Evolutionary conservation across 2,113 vertebrate species (phyloP), one percentile per base, ranked within the genome.

Genomic region (Hoplias malabaricus): DNA sequence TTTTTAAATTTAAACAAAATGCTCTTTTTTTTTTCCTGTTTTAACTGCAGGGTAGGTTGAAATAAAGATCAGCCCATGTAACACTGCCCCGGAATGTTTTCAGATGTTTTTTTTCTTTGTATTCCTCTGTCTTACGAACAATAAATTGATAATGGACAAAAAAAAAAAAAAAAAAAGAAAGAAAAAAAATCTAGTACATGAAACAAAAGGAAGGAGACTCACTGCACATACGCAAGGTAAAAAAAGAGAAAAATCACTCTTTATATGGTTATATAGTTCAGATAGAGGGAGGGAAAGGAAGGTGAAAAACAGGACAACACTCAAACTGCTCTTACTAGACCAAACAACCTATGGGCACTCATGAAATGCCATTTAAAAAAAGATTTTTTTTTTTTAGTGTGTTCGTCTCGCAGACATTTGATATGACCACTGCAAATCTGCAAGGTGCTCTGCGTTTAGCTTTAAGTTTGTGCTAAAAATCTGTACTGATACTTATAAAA

Each of bases 401-500:
- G 87, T 90, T 90, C 83, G 80, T 90, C 90, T 90, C 87, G 87
- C 88, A 91, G 91, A 92, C 88, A 90, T 87, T 90, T 90, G 88
- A 90, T 91, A 89, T 89, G 90, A 92, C 88, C 88, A 88, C 88
- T 90, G 91, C 91, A 91, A 87, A 89, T 90, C 90, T 91, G 90
- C 91, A 90, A 90, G 89, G 89, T 84, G 87, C 90, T 88, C 89
- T 88, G 87, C 89, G 86, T 86, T 92, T 91, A 92, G 90, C 91
- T 91, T 92, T 84, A 53, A 87, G 90, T 91, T 93, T 93, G 92
- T 93, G 92, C 92, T 93, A 93, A 92, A 93, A 92, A 93, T 91
- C 92, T 92, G 91, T 93, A 93, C 90, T 88, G 90, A 92, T 92
- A 93, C 91, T 93, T 93, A 93, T 92, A 93, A 93, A 93, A 93